A percentile compares a stretch with the other conserved stretches of the same genome.
phyloP scores from a whole-genome alignment of 2,113 vertebrate species.

The Gymnocephalus cernua region DNA sequence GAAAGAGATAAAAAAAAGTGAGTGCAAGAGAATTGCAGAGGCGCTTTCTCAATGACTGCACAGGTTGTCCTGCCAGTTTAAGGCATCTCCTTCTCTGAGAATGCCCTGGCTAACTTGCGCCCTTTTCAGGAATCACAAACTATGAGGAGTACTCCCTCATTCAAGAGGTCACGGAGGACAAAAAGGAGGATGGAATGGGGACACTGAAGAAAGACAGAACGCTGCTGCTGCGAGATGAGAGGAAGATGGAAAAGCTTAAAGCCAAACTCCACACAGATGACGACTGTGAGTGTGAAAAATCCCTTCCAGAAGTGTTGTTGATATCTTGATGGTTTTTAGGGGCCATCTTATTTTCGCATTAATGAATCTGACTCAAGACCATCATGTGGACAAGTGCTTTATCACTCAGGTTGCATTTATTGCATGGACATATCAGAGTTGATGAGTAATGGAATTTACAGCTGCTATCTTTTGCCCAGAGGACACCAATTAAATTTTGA shows the following conservation, averaged over 20 bases:
- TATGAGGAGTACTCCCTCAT: conserved; percentile 99
- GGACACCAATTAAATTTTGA: conserved; percentile 41
- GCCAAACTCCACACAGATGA: conserved; percentile 99
- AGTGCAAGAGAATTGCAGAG: conserved; percentile 20
- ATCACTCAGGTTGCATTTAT: conserved; percentile 46
- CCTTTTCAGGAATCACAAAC: conserved; percentile 95
- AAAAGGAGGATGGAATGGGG: conserved; percentile 93
- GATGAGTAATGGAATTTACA: conserved; percentile 42
- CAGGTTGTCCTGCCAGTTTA: conserved; percentile 11
- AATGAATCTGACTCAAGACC: conserved; percentile 17
- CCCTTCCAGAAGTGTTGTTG: conserved; percentile 3
- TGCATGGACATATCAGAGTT: conserved; percentile 45
- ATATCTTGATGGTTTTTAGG: conserved; percentile 31
- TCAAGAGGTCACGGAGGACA: conserved; percentile 93
- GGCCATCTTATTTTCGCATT: conserved; percentile 3
- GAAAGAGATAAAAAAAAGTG: conserved; percentile 26
- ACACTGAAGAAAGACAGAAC: conserved; percentile 96
- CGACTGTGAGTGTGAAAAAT: conserved; percentile 88
- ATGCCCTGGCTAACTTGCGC: conserved; percentile 27
- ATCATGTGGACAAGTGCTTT: conserved; percentile 31
- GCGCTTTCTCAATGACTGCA: conserved; percentile 8
- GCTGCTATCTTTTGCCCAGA: conserved; percentile 44
- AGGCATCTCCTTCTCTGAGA: conserved; percentile 30
- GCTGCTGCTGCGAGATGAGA: conserved; percentile 92
- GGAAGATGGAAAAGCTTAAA: conserved; percentile 99